These are phyloP conservation scores for Cheiracanthium punctorium DNA, from an alignment of 2,888 invertebrate genomes.

Conservation along the genomic window DNA sequence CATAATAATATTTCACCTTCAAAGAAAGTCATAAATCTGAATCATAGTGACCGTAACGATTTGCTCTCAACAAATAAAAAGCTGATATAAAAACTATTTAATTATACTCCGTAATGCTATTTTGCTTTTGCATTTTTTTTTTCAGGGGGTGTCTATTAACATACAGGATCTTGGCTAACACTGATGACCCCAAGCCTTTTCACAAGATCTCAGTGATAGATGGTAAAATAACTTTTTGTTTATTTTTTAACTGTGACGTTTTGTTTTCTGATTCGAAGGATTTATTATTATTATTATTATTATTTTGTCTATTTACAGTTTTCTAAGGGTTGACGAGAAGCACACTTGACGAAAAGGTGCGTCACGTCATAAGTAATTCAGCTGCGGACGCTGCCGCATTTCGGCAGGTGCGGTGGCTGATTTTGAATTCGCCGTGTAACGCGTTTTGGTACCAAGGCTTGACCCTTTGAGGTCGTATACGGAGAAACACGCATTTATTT, in stretches of 20 bases:
- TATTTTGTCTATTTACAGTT: neutral
- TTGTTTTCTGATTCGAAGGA: neutral
- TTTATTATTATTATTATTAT: neutral
- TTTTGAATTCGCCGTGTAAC: conserved; percentile 36
- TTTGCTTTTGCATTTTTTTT: conserved; percentile 12
- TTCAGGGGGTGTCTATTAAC: conserved; percentile 36
- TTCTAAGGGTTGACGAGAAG: conserved; percentile 1
- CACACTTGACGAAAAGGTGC: conserved; percentile 44
- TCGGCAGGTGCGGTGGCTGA: conserved; percentile 37
- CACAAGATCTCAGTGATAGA: conserved; percentile 33
- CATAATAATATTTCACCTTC: conserved; percentile 46
- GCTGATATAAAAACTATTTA: conserved; percentile 28
- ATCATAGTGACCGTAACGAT: conserved; percentile 16
- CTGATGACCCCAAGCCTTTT: conserved; percentile 39
- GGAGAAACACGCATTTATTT: conserved; percentile 24
- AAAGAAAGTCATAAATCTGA: conserved; percentile 40
- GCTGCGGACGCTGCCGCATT: conserved; percentile 7
- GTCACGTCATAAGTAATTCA: conserved; percentile 30
- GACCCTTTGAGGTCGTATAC: conserved; percentile 19
- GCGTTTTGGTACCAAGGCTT: neutral
- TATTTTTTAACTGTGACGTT: neutral
- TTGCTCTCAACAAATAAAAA: conserved; percentile 29
- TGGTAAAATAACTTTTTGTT: conserved; percentile 15
- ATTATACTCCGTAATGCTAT: conserved; percentile 29
- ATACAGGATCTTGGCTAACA: conserved; percentile 56